phyloP scores from a whole-genome alignment of 1,140 invertebrate genomes.

The Conus betulinus region DNA sequence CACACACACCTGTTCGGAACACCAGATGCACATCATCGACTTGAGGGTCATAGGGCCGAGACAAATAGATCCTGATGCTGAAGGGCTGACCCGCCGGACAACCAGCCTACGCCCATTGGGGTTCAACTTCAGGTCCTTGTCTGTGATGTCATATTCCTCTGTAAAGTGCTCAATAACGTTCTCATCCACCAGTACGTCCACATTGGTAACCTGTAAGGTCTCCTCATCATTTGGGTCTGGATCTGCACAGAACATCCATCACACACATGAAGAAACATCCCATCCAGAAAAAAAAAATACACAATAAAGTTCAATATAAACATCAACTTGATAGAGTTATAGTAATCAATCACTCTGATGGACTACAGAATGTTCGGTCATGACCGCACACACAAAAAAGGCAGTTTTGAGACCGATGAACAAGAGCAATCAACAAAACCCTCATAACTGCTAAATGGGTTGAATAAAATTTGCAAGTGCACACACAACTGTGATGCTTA shows the following conservation, averaged over 20 bases:
- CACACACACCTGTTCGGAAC: slow-evolving; percentile 48
- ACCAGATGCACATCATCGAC: slow-evolving; percentile 51
- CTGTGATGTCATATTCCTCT: slow-evolving; percentile 48
- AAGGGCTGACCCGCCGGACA: slow-evolving; percentile 53
- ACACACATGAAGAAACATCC: no score
- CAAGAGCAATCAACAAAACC: no score
- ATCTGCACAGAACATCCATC: not conserved
- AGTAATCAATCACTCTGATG: no score
- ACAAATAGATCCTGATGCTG: slow-evolving; percentile 42
- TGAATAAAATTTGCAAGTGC: no score
- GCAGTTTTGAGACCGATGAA: no score
- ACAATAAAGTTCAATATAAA: no score
- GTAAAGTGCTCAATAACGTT: slow-evolving; percentile 50
- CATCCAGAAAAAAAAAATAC: no score
- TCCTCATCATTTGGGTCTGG: slow-evolving; percentile 32
- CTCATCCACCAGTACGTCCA: slow-evolving; percentile 44
- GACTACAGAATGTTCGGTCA: no score
- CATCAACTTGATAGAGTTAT: no score
- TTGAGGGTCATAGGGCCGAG: slow-evolving; percentile 40
- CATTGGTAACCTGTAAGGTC: slow-evolving; percentile 32
- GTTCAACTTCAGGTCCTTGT: not conserved
- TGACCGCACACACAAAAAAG: no score
- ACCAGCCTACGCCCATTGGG: slow-evolving; percentile 39
- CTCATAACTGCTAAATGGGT: no score
- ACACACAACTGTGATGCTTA: no score